phyloP scores from a whole-genome alignment of 2,888 invertebrate genomes.

The Cosmia pyralina region DNA sequence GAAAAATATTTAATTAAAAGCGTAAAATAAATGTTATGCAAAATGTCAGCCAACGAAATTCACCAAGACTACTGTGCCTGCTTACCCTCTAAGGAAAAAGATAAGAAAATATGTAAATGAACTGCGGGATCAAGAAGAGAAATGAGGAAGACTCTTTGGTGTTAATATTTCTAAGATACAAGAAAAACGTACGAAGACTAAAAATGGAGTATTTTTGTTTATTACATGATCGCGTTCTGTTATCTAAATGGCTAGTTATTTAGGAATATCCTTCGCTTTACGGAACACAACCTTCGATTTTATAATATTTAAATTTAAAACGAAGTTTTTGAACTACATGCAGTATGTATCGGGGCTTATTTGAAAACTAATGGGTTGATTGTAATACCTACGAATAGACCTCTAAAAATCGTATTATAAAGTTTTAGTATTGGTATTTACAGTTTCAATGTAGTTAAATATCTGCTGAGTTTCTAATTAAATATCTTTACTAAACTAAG shows the following conservation, averaged over 20 bases:
- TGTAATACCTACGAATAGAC: constrained; percentile 17
- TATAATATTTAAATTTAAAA: constrained; percentile 6
- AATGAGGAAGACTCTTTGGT: constrained; percentile 39
- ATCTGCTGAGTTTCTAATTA: not conserved
- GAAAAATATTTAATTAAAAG: constrained; percentile 56
- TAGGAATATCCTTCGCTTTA: not conserved
- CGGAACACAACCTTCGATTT: not conserved
- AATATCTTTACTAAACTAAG: constrained; percentile 10
- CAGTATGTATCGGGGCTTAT: constrained; percentile 26
- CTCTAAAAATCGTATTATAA: constrained; percentile 10
- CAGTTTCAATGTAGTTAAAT: constrained; percentile 19
- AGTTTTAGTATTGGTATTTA: constrained; percentile 45
- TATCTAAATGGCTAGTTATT: constrained; percentile 15
- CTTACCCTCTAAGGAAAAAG: constrained; percentile 45
- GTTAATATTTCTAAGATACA: constrained; percentile 47
- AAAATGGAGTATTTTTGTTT: constrained; percentile 27
- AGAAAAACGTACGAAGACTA: constrained; percentile 9
- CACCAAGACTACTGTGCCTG: constrained; percentile 31
- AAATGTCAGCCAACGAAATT: constrained; percentile 39
- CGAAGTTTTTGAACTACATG: constrained; percentile 7
- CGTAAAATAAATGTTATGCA: constrained; percentile 34
- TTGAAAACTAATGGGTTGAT: constrained; percentile 39
- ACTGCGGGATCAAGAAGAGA: constrained; percentile 19
- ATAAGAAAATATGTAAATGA: constrained; percentile 60
- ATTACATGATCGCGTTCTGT: constrained; percentile 20